Conservation (phyloP, 1,140 invertebrate genomes). For the Hirudo medicinalis region DNA sequence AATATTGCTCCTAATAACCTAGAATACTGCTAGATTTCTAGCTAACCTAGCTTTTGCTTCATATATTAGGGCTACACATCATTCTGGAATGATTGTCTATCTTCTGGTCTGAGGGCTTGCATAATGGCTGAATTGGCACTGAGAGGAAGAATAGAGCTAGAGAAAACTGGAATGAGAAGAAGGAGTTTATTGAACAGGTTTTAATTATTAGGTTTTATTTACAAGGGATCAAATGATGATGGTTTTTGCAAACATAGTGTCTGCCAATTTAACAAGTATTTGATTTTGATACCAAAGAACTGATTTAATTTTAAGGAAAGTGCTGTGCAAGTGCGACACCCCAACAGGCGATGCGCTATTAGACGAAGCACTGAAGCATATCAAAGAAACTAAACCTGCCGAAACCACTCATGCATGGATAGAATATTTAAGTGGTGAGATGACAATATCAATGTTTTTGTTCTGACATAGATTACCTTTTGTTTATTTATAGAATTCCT, state of each 20-base stretch:
- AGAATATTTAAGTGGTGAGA: slow-evolving; percentile 91
- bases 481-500: not conserved
- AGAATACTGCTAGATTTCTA: too few species aligned
- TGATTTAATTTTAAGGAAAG: slow-evolving; percentile 46
- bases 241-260: too few species aligned
- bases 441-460: not conserved
- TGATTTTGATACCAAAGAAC: slow-evolving; percentile 36
- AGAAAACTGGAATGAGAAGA: slow-evolving; percentile 87
- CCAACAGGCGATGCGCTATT: slow-evolving; percentile 93
- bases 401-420: slow-evolving; percentile 98
- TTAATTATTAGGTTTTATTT: not conserved
- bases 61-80: slow-evolving; percentile 85
- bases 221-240: not conserved
- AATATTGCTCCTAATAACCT: too few species aligned
- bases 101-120: slow-evolving; percentile 90
- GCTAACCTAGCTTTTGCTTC: too few species aligned
- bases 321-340: slow-evolving; percentile 61
- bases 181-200: slow-evolving; percentile 57
- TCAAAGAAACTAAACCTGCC: slow-evolving; percentile 71
- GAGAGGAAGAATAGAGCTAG: slow-evolving; percentile 83
- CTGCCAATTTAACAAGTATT: slow-evolving; percentile 1
- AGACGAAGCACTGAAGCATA: slow-evolving; percentile 95
- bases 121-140: slow-evolving; percentile 93
- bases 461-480: not conserved
- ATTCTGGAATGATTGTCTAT: slow-evolving; percentile 99